Evolutionary conservation across 2,888 invertebrate species (phyloP).

Genomic region (Frankliniella intonsa): DNA sequence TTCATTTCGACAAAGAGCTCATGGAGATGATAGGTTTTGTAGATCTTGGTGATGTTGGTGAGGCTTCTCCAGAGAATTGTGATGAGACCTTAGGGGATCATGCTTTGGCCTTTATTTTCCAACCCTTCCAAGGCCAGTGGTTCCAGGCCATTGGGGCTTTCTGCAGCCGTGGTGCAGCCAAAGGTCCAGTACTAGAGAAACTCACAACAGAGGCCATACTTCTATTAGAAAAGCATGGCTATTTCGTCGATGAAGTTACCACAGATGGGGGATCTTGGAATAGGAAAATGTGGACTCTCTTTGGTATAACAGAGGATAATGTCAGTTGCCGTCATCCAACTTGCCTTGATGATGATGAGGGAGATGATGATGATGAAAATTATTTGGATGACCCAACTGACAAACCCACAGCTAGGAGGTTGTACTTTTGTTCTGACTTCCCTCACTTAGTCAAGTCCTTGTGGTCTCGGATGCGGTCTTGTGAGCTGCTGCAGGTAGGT

Average conservation of each 20-base stretch:
- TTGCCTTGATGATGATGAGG: neutral
- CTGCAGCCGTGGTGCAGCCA: constrained; percentile 38
- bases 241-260: constrained; percentile 38
- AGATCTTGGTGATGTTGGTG: too few species aligned
- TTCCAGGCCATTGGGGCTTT: constrained; percentile 40
- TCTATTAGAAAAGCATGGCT: constrained; percentile 36
- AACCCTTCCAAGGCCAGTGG: constrained; percentile 39
- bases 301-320: constrained; percentile 35
- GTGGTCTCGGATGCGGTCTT: constrained; percentile 33
- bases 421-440: constrained; percentile 41
- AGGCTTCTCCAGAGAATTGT: constrained; percentile 37
- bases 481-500: neutral
- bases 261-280: constrained; percentile 40
- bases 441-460: constrained; percentile 39
- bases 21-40: constrained; percentile 37
- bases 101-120: constrained; percentile 40
- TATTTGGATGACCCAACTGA: too few species aligned
- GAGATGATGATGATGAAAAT: too few species aligned
- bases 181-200: constrained; percentile 37
- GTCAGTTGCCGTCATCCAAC: constrained; percentile 38
- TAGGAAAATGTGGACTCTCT: constrained; percentile 38
- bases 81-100: constrained; percentile 38
- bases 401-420: constrained; percentile 28
- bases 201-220: constrained; percentile 39
- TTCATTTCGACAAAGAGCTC: constrained; percentile 36